A percentile compares a stretch with the other conserved stretches of the same genome.
phyloP scores from a whole-genome alignment of 2,113 vertebrate species.

The Nettapus auritus region DNA sequence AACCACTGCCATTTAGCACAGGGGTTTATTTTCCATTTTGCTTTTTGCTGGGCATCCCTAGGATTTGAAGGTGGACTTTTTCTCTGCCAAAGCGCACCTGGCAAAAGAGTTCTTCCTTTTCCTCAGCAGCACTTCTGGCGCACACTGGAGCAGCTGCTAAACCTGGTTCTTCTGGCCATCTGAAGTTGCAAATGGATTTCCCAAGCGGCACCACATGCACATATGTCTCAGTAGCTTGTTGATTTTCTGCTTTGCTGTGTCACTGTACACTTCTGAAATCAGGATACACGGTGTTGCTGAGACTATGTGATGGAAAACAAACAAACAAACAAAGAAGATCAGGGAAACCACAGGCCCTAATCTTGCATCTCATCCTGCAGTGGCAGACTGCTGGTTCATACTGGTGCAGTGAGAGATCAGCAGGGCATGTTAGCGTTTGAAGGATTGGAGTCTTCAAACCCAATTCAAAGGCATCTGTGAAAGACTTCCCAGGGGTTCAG shows the following conservation, averaged over 20 bases:
- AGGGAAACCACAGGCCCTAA: not conserved
- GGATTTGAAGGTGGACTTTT: not conserved
- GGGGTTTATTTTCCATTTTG: not conserved
- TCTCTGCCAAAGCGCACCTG: not conserved
- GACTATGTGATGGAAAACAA: not conserved
- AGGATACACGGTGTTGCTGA: not conserved
- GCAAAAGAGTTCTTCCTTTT: not conserved
- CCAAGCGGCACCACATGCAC: fast-evolving
- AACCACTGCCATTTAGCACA: not conserved
- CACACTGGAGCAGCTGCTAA: not conserved
- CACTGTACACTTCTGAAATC: not conserved
- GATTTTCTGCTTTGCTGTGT: not conserved
- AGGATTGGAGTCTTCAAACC: not conserved
- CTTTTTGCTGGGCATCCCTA: not conserved
- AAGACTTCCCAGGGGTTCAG: not conserved
- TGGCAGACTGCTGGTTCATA: not conserved
- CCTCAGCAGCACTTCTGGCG: not conserved
- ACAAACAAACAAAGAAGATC: not conserved
- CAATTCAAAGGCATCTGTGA: not conserved
- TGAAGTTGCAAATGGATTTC: not conserved
- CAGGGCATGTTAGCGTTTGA: not conserved
- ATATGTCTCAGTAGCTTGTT: not conserved
- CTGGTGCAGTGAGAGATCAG: not conserved
- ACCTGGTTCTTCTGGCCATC: not conserved
- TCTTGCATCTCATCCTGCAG: not conserved